Base-by-base conservation (phyloP, 2,888 invertebrate species). In the Diogma glabrata region DNA sequence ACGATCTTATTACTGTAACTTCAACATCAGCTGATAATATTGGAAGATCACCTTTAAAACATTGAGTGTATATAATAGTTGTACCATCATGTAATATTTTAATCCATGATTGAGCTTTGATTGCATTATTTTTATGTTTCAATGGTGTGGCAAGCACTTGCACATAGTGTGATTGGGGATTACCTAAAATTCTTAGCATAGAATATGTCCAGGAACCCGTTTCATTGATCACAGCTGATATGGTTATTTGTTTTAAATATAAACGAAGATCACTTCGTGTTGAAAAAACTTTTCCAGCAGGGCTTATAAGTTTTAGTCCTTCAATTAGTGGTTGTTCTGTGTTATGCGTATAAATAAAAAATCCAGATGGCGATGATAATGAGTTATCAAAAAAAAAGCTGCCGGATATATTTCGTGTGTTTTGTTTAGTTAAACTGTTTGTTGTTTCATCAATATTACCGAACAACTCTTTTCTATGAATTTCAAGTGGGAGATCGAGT, bases 151-250 rank as follows among this genome's bases (percentile, higher is more conserved):
- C 77, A 58, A 75, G 70, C 1, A 79, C 77, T 67, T 79, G 77
- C 1, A 79, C 71, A 59, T 74, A 77, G 61, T 79, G 77, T 0
- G 78, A 75, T 59, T 78, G 76, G 0, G 77, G 77, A 57, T 74
- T 76, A 10, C 77, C 77, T 24, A 72, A 65, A 52, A 73, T 72
- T 3, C 76, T 70, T 58, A 77, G 77, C 24, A 79, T 74, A 19
- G 70, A 72, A 60, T 78, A 78, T 1, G 74, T 73, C 79, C 79
- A 79, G 1, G 74, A 72, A 12, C 79, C 79, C 36, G 74, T 72
- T 69, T 76, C 75, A 48, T 74, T 74, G 12, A 77, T 72, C 50
- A 70, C 71, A 0, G 74, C 72, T 10, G 69, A 64, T 3, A 77
- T 56, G 2, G 72, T 71, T 49, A 77, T 67, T 58, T 76, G 70